Evolutionary conservation across 2,113 vertebrate genomes (phyloP).

Genomic region (Chrysemys picta): DNA sequence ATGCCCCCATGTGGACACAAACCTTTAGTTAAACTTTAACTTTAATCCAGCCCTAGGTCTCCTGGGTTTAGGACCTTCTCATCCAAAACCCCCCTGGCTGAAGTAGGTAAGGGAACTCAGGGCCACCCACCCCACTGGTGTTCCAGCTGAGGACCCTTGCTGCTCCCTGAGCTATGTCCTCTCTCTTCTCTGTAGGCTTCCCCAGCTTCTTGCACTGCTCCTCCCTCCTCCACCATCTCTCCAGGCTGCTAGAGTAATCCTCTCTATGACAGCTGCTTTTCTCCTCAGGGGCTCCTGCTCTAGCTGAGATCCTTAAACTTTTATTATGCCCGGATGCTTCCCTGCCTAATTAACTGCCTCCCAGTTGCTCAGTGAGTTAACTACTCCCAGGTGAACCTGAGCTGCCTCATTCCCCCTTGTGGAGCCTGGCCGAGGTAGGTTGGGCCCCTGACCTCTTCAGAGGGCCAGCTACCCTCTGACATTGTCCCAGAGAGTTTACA

Average conservation of each 20-base stretch:
- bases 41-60: neutral
- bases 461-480: neutral
- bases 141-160: neutral
- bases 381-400: neutral
- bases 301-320: too few species aligned
- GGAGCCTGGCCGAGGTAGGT: too few species aligned
- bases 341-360: neutral
- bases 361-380: neutral
- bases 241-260: neutral
- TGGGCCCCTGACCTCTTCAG: too few species aligned
- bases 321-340: too few species aligned
- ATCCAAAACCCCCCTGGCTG: too few species aligned
- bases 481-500: neutral
- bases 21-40: neutral
- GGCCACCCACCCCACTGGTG: neutral
- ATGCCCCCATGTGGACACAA: neutral
- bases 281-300: neutral
- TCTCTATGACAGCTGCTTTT: neutral
- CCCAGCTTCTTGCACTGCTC: neutral
- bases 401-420: neutral
- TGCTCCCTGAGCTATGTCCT: neutral
- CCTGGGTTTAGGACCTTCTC: neutral
- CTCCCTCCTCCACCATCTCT: neutral
- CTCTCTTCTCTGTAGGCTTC: neutral
- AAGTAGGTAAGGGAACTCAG: neutral